Evolutionary conservation across 2,797 vertebrate species (phyloP).

Genomic region (Gymnodraco acuticeps): DNA sequence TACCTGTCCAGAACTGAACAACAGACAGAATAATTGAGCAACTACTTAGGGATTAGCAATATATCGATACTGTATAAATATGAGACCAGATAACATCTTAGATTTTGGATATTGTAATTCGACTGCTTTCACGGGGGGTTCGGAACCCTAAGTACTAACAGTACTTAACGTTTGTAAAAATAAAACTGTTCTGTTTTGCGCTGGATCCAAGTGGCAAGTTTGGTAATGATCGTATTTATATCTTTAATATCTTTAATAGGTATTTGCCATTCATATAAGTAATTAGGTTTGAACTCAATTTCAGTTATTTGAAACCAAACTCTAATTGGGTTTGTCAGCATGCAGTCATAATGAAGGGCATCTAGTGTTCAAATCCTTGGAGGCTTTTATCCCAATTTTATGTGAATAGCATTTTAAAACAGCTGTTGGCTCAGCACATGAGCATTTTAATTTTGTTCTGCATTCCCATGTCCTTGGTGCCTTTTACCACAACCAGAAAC

Average conservation of each 20-base stretch:
- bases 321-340: neutral
- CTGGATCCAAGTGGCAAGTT: neutral
- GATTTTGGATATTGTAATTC: too few species aligned
- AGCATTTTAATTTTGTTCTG: slow-evolving; percentile 27
- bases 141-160: too few species aligned
- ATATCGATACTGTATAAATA: too few species aligned
- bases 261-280: neutral
- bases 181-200: neutral
- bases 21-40: neutral
- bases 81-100: too few species aligned
- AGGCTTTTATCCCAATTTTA: slow-evolving; percentile 26
- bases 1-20: neutral
- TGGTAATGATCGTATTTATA: neutral
- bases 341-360: slow-evolving; percentile 29
- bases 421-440: slow-evolving; percentile 40
- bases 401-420: slow-evolving; percentile 20
- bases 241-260: neutral
- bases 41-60: too few species aligned
- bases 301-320: neutral
- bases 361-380: slow-evolving; percentile 33
- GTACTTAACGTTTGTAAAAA: neutral
- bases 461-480: slow-evolving; percentile 41
- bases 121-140: too few species aligned
- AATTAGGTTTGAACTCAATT: neutral
- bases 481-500: slow-evolving; percentile 42